Percentiles rank a stretch among this genome's conserved stretches.
Conservation (phyloP, 92 coral and sea anemone genomes). For the Virgularia gustaviana region DNA sequence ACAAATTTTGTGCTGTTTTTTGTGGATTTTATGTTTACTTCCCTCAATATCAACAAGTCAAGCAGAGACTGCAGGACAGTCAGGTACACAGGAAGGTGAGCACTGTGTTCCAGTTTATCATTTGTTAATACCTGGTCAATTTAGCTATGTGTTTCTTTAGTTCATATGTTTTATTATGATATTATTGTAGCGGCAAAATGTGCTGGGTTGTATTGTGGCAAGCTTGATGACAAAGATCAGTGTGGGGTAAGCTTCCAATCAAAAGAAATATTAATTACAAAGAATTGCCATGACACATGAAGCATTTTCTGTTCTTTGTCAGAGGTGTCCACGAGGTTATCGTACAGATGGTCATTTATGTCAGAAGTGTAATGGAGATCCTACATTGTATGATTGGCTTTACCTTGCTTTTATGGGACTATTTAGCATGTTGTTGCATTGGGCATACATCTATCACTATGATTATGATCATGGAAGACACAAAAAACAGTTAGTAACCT, state of each 20-base stretch:
- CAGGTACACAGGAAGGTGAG: no score
- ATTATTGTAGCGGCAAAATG: no score
- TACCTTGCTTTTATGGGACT: constrained; percentile 83
- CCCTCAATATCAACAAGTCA: no score
- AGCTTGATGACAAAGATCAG: constrained; percentile 42
- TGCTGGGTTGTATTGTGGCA: constrained; percentile 89
- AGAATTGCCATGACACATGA: not conserved
- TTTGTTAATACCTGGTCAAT: no score
- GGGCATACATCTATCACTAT: constrained; percentile 78
- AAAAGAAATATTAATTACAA: not conserved
- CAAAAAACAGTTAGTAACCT: constrained; percentile 4
- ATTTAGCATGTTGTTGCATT: constrained; percentile 61
- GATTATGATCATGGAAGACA: constrained; percentile 6
- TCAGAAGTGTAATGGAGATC: constrained; percentile 56
- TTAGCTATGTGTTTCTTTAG: no score
- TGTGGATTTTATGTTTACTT: no score
- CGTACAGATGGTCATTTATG: constrained; percentile 73
- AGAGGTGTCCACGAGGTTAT: constrained; percentile 93
- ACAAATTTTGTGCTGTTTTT: no score
- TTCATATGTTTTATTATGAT: no score
- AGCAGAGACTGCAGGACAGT: no score
- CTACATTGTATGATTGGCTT: constrained; percentile 78
- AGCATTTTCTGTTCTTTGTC: not conserved
- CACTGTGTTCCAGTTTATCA: no score
- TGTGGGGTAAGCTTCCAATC: constrained; percentile 61